phyloP scores from a whole-genome alignment of 1,140 invertebrate species.

The Drosophila rhopaloa region DNA sequence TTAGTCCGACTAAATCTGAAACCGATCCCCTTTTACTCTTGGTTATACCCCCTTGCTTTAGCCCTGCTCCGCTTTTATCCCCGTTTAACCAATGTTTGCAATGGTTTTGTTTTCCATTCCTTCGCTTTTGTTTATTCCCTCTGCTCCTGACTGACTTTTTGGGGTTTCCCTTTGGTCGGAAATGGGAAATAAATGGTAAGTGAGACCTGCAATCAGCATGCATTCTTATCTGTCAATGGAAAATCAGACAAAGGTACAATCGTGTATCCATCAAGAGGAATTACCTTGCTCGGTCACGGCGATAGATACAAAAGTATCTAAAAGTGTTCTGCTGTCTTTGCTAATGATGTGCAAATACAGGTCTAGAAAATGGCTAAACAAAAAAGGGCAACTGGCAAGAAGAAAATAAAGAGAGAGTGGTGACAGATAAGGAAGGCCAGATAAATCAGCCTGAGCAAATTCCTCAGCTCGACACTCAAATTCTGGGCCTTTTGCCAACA shows the following conservation, averaged over 20 bases:
- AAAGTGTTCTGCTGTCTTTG: constrained; percentile 5
- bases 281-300: constrained; percentile 2
- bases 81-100: constrained; percentile 17
- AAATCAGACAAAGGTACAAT: constrained; percentile 14
- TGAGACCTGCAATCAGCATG: constrained; percentile 33
- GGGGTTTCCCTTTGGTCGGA: constrained; percentile 34
- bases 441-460: constrained; percentile 7
- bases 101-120: constrained; percentile 7
- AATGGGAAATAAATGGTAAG: constrained; percentile 7
- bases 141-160: constrained; percentile 24
- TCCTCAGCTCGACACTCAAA: constrained; percentile 10
- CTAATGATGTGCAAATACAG: constrained; percentile 75
- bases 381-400: constrained; percentile 6
- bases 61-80: constrained; percentile 1
- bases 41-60: constrained; percentile 5
- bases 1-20: constrained; percentile 26
- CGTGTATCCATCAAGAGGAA: constrained; percentile 26
- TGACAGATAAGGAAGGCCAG: constrained; percentile 12
- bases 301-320: constrained; percentile 5
- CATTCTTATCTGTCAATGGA: constrained; percentile 32
- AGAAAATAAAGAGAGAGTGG: constrained; percentile 11
- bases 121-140: constrained; percentile 6
- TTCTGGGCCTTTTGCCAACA: constrained; percentile 35
- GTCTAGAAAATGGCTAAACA: constrained; percentile 4
- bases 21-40: constrained; percentile 14